Conservation (phyloP, 2,888 invertebrate species). For the Scotopteryx bipunctaria region DNA sequence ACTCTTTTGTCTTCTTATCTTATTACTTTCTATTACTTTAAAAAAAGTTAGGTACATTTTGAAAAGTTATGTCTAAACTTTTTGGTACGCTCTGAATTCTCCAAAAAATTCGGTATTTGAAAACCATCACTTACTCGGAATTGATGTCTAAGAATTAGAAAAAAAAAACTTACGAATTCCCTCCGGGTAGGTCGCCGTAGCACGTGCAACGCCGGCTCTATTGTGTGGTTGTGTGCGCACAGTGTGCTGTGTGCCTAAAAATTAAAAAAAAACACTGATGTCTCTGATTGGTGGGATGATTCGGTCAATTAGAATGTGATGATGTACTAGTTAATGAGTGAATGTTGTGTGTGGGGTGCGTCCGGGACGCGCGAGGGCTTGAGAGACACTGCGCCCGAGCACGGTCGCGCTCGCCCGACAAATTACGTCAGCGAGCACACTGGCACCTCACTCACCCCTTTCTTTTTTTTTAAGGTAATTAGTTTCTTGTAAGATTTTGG, state of each 20-base stretch:
- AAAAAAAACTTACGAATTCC: slow-evolving; percentile 59
- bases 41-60: not conserved
- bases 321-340: slow-evolving; percentile 33
- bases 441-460: slow-evolving; percentile 77
- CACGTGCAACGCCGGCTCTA: slow-evolving; percentile 58
- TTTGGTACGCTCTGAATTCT: not conserved
- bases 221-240: slow-evolving; percentile 38
- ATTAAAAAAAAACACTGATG: slow-evolving; percentile 30
- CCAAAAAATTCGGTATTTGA: not conserved
- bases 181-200: slow-evolving; percentile 62
- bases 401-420: slow-evolving; percentile 57
- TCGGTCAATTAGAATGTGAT: slow-evolving; percentile 38
- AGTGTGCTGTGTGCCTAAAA: slow-evolving; percentile 39
- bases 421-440: slow-evolving; percentile 73
- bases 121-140: slow-evolving; percentile 22
- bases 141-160: slow-evolving; percentile 34
- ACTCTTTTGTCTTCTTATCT: no score
- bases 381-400: slow-evolving; percentile 65
- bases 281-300: slow-evolving; percentile 29
- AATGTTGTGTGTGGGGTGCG: slow-evolving; percentile 44
- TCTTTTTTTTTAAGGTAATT: slow-evolving; percentile 79
- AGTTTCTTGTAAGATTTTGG: slow-evolving; percentile 77
- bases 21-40: no score
- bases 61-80: not conserved
- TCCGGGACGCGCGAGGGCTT: slow-evolving; percentile 70